phyloP scores from a whole-genome alignment of 2,797 vertebrate species.

The Pseudocheirus occidentalis region DNA sequence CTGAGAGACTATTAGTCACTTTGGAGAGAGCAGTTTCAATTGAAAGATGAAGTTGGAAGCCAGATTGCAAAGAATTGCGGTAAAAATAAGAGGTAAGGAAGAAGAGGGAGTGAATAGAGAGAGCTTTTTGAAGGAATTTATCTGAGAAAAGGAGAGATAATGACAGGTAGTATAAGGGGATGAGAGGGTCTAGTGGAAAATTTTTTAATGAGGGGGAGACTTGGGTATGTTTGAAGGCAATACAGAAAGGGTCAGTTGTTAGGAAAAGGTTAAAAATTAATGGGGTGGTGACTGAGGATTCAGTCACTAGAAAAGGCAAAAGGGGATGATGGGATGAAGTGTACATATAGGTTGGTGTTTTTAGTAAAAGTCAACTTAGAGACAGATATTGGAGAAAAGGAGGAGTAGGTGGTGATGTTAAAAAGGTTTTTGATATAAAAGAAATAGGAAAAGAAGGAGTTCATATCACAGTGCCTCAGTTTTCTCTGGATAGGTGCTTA shows the following conservation, averaged over 20 bases:
- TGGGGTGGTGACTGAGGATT: neutral
- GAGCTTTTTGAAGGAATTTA: neutral
- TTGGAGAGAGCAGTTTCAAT: neutral
- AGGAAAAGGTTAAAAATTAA: neutral
- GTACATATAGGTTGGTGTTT: neutral
- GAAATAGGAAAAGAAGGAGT: neutral
- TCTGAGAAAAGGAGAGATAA: neutral
- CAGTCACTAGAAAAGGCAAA: neutral
- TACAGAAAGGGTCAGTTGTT: neutral
- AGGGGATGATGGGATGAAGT: neutral
- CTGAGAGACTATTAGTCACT: neutral
- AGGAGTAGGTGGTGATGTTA: neutral
- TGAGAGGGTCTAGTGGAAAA: neutral
- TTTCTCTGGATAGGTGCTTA: neutral
- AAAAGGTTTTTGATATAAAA: neutral
- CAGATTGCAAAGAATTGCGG: neutral
- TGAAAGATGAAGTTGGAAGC: neutral
- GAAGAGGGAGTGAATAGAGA: neutral
- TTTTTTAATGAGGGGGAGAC: neutral
- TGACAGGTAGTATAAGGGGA: neutral
- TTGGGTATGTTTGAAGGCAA: neutral
- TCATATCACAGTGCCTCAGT: neutral
- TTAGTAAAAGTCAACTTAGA: neutral
- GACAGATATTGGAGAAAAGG: neutral
- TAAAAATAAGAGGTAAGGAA: neutral